phyloP scores from a whole-genome alignment of 1,140 invertebrate species.

The Holcopasites calliopsidis region DNA sequence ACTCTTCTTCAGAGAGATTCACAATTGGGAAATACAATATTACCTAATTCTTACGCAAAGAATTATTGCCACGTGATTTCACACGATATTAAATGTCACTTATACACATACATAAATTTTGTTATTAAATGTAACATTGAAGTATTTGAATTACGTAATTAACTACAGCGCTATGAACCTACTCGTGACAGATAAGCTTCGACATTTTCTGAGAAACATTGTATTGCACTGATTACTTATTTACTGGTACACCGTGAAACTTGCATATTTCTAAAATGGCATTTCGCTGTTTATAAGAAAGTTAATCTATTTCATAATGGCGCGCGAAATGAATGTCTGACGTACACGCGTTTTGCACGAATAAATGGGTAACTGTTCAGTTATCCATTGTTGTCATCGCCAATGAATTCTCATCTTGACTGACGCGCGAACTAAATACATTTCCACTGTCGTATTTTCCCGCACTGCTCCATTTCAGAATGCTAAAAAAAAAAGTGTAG shows the following conservation, averaged over 20 bases:
- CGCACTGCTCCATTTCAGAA: background rate
- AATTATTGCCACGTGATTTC: no score
- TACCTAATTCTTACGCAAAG: no score
- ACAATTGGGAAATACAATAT: no score
- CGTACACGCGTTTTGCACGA: background rate
- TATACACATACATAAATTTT: no score
- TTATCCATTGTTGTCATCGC: background rate
- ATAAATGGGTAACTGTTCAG: constrained; percentile 18
- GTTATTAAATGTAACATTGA: no score
- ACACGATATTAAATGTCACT: no score
- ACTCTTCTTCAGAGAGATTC: no score
- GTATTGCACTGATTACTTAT: background rate
- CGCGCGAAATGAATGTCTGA: constrained; percentile 11
- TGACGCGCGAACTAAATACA: background rate
- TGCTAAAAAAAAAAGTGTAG: background rate
- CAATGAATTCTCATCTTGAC: background rate
- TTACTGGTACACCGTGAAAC: background rate
- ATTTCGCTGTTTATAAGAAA: constrained; percentile 7
- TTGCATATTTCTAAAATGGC: constrained; percentile 33
- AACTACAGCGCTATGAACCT: no score
- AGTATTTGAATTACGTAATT: no score
- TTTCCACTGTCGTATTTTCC: background rate
- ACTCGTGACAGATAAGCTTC: no score
- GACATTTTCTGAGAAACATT: no score
- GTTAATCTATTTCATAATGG: constrained; percentile 10